Evolutionary conservation across 2,888 invertebrate species (phyloP).

Genomic region (Melieria picta): DNA sequence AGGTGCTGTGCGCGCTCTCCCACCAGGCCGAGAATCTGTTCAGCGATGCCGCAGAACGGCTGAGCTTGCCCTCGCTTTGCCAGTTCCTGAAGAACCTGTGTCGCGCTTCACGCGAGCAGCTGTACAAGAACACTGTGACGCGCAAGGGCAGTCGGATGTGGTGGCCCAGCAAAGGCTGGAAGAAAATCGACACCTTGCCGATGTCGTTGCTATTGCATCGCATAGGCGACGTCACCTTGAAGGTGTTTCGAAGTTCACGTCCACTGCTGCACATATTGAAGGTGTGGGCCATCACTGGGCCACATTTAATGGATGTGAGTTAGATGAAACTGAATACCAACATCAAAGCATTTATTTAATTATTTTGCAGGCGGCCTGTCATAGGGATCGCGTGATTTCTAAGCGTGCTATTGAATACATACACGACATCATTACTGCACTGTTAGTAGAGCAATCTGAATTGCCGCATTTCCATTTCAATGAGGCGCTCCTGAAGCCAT

Average conservation of each 20-base stretch:
- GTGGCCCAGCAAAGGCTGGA: conserved; percentile 67
- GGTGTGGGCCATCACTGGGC: conserved; percentile 91
- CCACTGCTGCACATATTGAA: conserved; percentile 92
- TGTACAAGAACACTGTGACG: conserved; percentile 66
- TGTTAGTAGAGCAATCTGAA: conserved; percentile 88
- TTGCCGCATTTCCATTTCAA: conserved; percentile 95
- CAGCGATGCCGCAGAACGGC: conserved; percentile 85
- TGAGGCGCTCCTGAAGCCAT: conserved; percentile 93
- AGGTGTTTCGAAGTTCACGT: conserved; percentile 85
- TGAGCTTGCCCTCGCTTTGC: conserved; percentile 85
- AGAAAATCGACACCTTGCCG: conserved; percentile 67
- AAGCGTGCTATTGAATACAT: conserved; percentile 92
- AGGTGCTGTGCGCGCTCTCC: conserved; percentile 88
- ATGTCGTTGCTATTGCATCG: conserved; percentile 78
- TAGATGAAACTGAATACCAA: neutral
- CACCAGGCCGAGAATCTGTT: conserved; percentile 92
- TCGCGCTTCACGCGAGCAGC: conserved; percentile 83
- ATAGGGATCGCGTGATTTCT: conserved; percentile 87
- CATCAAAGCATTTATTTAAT: neutral
- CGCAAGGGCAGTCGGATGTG: conserved; percentile 67
- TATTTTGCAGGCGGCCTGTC: conserved; percentile 81
- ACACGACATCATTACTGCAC: conserved; percentile 88
- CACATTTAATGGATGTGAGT: conserved; percentile 90
- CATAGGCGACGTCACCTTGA: conserved; percentile 87
- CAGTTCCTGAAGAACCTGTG: conserved; percentile 86